A percentile compares a stretch with the other conserved stretches of the same genome.
These are phyloP conservation scores for Vultur gryphus DNA, from an alignment of 2,797 vertebrate genomes.

Conservation along the genomic window DNA sequence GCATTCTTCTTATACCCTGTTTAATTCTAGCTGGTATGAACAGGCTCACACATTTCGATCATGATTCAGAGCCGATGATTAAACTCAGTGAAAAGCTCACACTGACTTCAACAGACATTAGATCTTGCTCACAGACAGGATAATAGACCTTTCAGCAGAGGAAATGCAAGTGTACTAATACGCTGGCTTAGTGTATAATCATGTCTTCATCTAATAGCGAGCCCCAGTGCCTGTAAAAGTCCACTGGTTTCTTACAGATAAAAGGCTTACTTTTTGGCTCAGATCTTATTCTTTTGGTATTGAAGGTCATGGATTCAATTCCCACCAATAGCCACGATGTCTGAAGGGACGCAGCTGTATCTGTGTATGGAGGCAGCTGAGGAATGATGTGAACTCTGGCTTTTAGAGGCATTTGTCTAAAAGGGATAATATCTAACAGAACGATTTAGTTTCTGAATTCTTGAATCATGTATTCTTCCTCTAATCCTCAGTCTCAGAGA, in stretches of 20 bases:
- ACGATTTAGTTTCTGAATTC: background rate
- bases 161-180: constrained; percentile 52
- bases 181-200: constrained; percentile 33
- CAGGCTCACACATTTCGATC: background rate
- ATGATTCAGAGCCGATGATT: constrained; percentile 21
- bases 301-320: background rate
- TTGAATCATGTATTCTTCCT: background rate
- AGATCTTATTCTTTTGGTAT: background rate
- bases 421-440: background rate
- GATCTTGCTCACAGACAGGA: constrained; percentile 12
- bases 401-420: background rate
- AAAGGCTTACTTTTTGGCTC: background rate
- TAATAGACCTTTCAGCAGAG: constrained; percentile 54
- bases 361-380: background rate
- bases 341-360: background rate
- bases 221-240: background rate
- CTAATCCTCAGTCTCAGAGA: background rate
- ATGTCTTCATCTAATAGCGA: background rate
- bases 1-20: background rate
- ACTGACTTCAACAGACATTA: constrained; percentile 22
- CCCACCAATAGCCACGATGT: background rate
- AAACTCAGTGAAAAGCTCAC: constrained; percentile 30
- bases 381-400: rapidly evolving
- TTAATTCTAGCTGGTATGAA: background rate
- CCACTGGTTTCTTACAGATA: background rate